A percentile compares a stretch with the other conserved stretches of the same genome.
phyloP scores from a whole-genome alignment of 2,113 vertebrate species.

The Megaptera novaeangliae region DNA sequence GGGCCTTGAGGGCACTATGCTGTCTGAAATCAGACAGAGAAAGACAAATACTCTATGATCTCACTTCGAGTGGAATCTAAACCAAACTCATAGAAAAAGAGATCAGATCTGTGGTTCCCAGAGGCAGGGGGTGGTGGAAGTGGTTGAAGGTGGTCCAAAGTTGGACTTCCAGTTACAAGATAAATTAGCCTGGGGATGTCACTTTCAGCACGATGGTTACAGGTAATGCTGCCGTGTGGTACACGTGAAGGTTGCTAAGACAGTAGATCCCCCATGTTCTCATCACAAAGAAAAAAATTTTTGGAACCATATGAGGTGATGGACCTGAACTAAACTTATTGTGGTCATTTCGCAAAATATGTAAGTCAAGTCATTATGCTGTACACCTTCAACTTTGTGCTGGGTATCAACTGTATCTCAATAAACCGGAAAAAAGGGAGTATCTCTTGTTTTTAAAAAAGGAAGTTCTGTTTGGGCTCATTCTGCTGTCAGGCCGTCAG shows the following conservation, averaged over 20 bases:
- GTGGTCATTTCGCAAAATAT: rapidly evolving
- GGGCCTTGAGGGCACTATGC: rapidly evolving
- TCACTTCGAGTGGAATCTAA: rapidly evolving
- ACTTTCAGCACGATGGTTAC: rapidly evolving
- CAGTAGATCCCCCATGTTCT: rapidly evolving
- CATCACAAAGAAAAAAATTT: rapidly evolving
- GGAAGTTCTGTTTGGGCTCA: rapidly evolving
- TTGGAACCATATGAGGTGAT: background rate
- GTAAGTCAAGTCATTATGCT: rapidly evolving
- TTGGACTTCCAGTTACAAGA: background rate
- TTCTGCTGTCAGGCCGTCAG: rapidly evolving
- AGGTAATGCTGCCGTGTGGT: rapidly evolving
- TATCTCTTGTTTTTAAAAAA: rapidly evolving
- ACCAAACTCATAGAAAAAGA: background rate
- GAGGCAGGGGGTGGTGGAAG: rapidly evolving
- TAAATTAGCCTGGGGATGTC: rapidly evolving
- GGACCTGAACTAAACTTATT: rapidly evolving
- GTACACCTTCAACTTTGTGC: rapidly evolving
- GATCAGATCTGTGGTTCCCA: background rate
- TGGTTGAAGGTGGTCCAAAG: rapidly evolving
- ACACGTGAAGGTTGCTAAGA: rapidly evolving
- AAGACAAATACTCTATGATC: rapidly evolving
- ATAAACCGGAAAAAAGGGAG: rapidly evolving
- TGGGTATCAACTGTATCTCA: rapidly evolving
- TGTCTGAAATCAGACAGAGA: background rate